Conservation (phyloP, 2,113 vertebrate genomes). For the Panurus biarmicus region DNA sequence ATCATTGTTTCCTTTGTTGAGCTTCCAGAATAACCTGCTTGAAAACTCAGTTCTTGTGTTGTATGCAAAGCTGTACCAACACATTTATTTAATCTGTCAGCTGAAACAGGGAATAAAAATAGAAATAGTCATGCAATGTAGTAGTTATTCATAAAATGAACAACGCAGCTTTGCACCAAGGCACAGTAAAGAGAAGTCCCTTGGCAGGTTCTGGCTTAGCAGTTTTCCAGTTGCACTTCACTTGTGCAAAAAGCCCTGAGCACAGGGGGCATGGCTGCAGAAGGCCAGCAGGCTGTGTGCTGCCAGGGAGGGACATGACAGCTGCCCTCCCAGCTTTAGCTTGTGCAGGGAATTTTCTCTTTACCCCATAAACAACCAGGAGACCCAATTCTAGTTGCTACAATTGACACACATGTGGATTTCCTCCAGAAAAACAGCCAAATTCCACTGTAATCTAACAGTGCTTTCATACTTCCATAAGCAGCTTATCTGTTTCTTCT, state of each 20-base stretch:
- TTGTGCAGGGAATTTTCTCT: background rate
- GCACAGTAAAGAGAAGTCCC: background rate
- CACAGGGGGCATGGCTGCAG: background rate
- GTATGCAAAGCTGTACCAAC: background rate
- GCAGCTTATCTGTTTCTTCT: constrained; percentile 1
- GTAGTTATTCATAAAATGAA: background rate
- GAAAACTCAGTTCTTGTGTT: background rate
- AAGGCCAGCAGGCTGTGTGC: background rate
- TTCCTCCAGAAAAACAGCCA: background rate
- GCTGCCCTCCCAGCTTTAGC: background rate
- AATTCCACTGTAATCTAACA: background rate
- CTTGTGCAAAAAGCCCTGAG: background rate
- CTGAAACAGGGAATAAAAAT: background rate
- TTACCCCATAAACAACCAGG: background rate
- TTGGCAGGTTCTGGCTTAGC: background rate
- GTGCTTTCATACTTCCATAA: background rate
- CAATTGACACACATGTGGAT: background rate
- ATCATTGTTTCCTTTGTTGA: background rate
- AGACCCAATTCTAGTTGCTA: background rate
- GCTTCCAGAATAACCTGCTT: background rate
- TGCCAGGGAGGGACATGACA: background rate
- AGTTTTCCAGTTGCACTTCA: background rate
- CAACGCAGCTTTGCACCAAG: background rate
- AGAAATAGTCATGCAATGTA: background rate
- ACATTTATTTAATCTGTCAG: background rate